Base-by-base conservation (phyloP, 2,888 invertebrate genomes). In the Rugalucina vietnamica region DNA sequence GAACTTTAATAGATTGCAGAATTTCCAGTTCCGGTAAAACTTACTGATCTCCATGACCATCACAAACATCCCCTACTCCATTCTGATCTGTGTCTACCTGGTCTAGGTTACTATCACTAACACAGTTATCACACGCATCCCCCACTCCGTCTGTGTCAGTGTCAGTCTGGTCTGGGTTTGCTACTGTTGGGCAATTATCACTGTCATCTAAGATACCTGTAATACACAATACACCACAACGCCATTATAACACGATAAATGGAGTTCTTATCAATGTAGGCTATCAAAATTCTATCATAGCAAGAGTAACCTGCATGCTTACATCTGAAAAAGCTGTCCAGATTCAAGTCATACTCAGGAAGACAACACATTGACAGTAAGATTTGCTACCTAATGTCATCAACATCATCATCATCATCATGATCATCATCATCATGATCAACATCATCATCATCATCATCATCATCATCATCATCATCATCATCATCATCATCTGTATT, bases 61-160 rank as follows among this genome's bases (percentile, higher is more conserved):
- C 91, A 85, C 91, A 92, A 1, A 81, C 86, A 73, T 92, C 91
- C 1, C 92, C 92, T 4, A 82, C 77, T 2, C 86, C 82, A 65
- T 92, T 89, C 3, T 84, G 80, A 71, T 92, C 89, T 4, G 87
- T 96, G 76, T 92, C 91, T 1, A 81, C 72, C 77, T 92, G 92
- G 72, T 86, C 85, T 54, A 74, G 24, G 65, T 92, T 92, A n/a
- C 74, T 72, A 0, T 74, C 50, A 34, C 50, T 77, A 1, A 85
- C 82, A 85, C 91, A 91, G 84, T 90, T 92, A 60, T 91, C 91
- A 87, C 91, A 92, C 29, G 57, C 86, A 34, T 92, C 91, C 8
- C 91, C 91, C 14, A 88, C 79, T 21, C 91, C 83, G 57, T 92
- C 90, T 12, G 79, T 76, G 54, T 92, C 91, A 5, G 74, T 96